Percentiles rank a stretch among this genome's conserved stretches.
Evolutionary conservation across 2,888 invertebrate genomes (phyloP).

Genomic region (Lordiphosa andalusiaca): DNA sequence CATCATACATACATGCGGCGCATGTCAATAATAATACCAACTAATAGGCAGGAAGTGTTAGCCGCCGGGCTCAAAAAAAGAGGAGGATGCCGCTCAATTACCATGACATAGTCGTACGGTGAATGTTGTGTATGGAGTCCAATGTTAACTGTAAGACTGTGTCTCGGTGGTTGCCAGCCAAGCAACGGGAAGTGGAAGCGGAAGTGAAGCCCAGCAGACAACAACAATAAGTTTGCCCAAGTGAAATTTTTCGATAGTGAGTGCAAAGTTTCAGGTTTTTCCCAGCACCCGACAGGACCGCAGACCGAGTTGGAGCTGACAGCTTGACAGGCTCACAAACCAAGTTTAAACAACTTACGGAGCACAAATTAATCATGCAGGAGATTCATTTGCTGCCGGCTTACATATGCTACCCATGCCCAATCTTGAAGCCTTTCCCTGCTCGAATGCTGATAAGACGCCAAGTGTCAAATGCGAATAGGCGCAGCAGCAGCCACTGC

Average conservation of each 20-base stretch:
- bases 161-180: conserved; percentile 78
- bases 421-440: conserved; percentile 46
- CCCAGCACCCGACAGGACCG: conserved; percentile 53
- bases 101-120: conserved; percentile 81
- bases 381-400: conserved; percentile 37
- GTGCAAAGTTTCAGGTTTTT: conserved; percentile 21
- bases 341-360: conserved; percentile 56
- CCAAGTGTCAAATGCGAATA: conserved; percentile 61
- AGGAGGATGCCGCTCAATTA: conserved; percentile 64
- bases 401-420: conserved; percentile 20
- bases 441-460: conserved; percentile 63
- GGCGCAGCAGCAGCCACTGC: conserved; percentile 1
- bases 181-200: conserved; percentile 40
- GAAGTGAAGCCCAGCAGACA: conserved; percentile 26
- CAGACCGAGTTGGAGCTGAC: conserved; percentile 54
- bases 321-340: conserved; percentile 61
- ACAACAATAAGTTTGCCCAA: conserved; percentile 47
- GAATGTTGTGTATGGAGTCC: conserved; percentile 80
- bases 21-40: conserved; percentile 37
- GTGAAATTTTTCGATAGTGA: conserved; percentile 42
- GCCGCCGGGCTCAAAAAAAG: conserved; percentile 22
- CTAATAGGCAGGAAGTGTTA: conserved; percentile 49
- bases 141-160: conserved; percentile 82
- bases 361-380: conserved; percentile 53
- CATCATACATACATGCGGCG: conserved; percentile 14